Evolutionary conservation across 2,888 invertebrate genomes (phyloP), one percentile per base, ranked within the genome.

Genomic region (Leucania comma): DNA sequence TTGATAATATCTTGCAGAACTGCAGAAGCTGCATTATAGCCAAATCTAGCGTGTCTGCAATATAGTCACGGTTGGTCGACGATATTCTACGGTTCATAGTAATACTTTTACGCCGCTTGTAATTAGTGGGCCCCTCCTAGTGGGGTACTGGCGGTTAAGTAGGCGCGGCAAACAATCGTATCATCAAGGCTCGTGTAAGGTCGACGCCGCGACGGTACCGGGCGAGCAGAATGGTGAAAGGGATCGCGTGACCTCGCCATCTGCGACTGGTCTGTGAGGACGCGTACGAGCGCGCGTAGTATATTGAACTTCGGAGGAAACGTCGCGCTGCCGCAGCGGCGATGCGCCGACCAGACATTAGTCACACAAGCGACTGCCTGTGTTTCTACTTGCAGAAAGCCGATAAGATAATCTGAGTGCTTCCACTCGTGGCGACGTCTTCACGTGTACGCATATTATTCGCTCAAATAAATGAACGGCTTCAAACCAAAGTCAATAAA

Each of bases 181-280:
- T 87, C 90, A 90, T 88, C 90, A 94, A 94, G 94, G 94, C 91
- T 90, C 88, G 89, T 81, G 89, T 93, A 92, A 94, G 93, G 94
- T 92, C 93, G 93, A 68, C 82, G 78, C 81, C 84, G 90, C 88
- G 84, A 79, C 78, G 72, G 85, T 83, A 92, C 93, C 88, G 86
- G 92, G 90, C 93, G 88, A 86, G 86, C 94, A 92, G 93, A 92
- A 90, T 87, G 93, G 94, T 94, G 95, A 95, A 94, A 94, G 95
- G 94, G 90, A 92, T 90, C 88, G 87, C 87, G 82, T 91, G 94
- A 93, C 94, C 94, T 94, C 94, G 94, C 90, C 90, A 91, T 91
- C 90, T 87, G 88, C 88, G 86, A 86, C 86, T 85, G 86, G 82
- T 81, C 85, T 83, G 86, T 89, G 90, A 89, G 87, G 89, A 89